Evolutionary conservation across 2,888 invertebrate genomes (phyloP).

Genomic region (Euzophera pinguis): DNA sequence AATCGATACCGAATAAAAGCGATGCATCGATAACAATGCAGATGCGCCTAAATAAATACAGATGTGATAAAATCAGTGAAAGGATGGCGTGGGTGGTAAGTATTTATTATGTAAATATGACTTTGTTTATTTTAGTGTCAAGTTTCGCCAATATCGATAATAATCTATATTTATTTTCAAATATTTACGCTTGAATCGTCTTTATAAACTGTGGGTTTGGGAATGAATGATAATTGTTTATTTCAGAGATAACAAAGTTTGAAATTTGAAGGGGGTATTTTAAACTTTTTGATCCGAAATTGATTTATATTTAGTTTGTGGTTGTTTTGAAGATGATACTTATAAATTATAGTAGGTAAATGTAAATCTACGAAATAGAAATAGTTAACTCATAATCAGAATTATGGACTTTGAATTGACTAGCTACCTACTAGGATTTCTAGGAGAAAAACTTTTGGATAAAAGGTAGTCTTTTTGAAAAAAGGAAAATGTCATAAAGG

Average conservation of each 20-base stretch:
- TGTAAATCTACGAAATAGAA: too few relatives aligned
- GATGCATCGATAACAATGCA: constrained; percentile 42
- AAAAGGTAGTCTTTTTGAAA: too few relatives aligned
- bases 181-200: background rate
- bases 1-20: constrained; percentile 35
- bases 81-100: constrained; percentile 18
- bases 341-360: too few relatives aligned
- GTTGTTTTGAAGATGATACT: too few relatives aligned
- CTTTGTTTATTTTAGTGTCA: constrained; percentile 8
- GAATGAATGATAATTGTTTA: background rate
- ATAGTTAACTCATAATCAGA: too few relatives aligned
- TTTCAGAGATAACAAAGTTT: background rate
- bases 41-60: constrained; percentile 49
- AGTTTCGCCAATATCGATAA: constrained; percentile 12
- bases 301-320: too few relatives aligned
- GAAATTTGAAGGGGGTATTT: too few relatives aligned
- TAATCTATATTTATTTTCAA: background rate
- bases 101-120: constrained; percentile 17
- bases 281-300: too few relatives aligned
- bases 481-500: too few relatives aligned
- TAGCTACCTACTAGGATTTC: too few relatives aligned
- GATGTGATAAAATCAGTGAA: constrained; percentile 24
- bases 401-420: too few relatives aligned
- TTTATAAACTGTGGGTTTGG: background rate
- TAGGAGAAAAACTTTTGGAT: too few relatives aligned